Percentiles rank a stretch among this genome's conserved stretches.
Evolutionary conservation across 2,888 invertebrate genomes (phyloP).

Genomic region (Stenichneumon culpator): DNA sequence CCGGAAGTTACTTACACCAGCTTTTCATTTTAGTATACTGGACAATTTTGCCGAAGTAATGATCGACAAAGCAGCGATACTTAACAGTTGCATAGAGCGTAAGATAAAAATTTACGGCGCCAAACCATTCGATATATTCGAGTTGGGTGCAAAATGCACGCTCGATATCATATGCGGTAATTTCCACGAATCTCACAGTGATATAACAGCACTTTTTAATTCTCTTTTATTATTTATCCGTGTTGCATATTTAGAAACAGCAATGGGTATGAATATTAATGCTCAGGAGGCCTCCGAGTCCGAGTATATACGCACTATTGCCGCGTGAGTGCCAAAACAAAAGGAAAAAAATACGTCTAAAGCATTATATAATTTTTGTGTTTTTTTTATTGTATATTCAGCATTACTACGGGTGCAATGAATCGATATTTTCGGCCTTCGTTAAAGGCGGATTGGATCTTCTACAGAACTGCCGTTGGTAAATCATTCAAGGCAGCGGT

Average conservation of each 20-base stretch:
- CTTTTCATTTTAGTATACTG: slow-evolving; percentile 86
- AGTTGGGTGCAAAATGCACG: slow-evolving; percentile 85
- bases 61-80: slow-evolving; percentile 85
- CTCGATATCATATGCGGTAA: slow-evolving; percentile 86
- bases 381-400: neutral
- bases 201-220: neutral
- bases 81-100: slow-evolving; percentile 82
- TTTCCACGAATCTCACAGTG: slow-evolving; percentile 75
- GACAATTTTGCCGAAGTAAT: slow-evolving; percentile 85
- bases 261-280: slow-evolving; percentile 88
- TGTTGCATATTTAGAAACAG: slow-evolving; percentile 86
- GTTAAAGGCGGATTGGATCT: slow-evolving; percentile 73
- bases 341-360: slow-evolving; percentile 55
- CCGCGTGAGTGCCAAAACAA: slow-evolving; percentile 81
- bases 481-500: slow-evolving; percentile 67
- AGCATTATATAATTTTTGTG: neutral
- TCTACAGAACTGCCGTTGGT: slow-evolving; percentile 69
- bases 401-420: neutral
- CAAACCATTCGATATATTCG: slow-evolving; percentile 86
- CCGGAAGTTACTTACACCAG: slow-evolving; percentile 86
- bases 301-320: slow-evolving; percentile 86
- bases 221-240: neutral
- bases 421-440: slow-evolving; percentile 72
- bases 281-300: slow-evolving; percentile 84
- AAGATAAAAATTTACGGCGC: slow-evolving; percentile 69